Base-by-base conservation (phyloP, 2,797 vertebrate species). In the Spinibarbus caldwelli region DNA sequence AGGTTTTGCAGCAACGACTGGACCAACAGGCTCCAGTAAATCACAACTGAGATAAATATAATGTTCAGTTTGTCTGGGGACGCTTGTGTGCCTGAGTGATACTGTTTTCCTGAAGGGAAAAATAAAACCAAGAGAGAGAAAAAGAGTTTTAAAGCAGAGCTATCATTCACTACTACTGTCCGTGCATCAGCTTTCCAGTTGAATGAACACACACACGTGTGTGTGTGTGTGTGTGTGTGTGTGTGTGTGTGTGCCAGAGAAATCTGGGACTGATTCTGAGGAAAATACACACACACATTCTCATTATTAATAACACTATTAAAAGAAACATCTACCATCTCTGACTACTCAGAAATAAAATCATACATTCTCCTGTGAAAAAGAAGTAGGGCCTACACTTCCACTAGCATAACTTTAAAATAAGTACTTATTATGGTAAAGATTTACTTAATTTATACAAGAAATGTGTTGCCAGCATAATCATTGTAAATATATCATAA, bases 1-100 rank as follows among this genome's bases (percentile, higher is more conserved):
- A 86, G 83, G 66, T 85, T 89, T 86, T 85, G 77, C 84, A 85
- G 79, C 59, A 88, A 81, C 45, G 86, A 91, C 89, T 88, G 89
- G 91, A 91, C 91, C 87, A 34, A 17, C 86, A 88, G 91, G 81
- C 91, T 92, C 91, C 91, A 92, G 89, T 88, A 92, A 92, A 92
- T 90, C 91, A 92, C 90, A 91, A 80, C 87, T 87, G 87, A 86
- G 84, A 86, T 87, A 89, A 87, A 89, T 89, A 88, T 91, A 89
- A 90, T 89, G 78, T 86, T 81, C 77, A 86, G 81, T 86, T 90
- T 87, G 88, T 90, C 86, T 90, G 86, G 83, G 85, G 87, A 88
- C 45, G 83, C 41, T 47, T 79, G 85, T 87, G 82, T 86, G 80
- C 71, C 15, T 47, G 70, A 85, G 84, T 73, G 71, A 84, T 66